Evolutionary conservation across 2,113 vertebrate genomes (phyloP).

Genomic region (Oncorhynchus mykiss): DNA sequence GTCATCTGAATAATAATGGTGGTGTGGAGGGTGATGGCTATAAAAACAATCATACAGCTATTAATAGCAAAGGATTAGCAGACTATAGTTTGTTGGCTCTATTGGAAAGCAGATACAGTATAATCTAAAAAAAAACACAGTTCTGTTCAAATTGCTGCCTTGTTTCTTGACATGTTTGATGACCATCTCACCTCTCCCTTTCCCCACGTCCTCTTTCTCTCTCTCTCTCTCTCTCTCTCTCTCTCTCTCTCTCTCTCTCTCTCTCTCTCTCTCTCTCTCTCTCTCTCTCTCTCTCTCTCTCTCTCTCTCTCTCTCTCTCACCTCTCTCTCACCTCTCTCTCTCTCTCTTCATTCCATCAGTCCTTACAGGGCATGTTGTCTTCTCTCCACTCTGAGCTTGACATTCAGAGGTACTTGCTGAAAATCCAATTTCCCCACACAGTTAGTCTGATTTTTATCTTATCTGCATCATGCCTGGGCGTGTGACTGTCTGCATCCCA

Average conservation of each 20-base stretch:
- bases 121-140: neutral
- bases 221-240: neutral
- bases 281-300: conserved; percentile 6
- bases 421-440: conserved; percentile 90
- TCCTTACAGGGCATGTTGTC: conserved; percentile 90
- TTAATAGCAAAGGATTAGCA: neutral
- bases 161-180: conserved; percentile 51
- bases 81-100: neutral
- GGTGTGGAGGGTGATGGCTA: neutral
- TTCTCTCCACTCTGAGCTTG: conserved; percentile 94
- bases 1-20: neutral
- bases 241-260: neutral
- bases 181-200: conserved; percentile 23
- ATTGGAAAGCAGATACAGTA: neutral
- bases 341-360: conserved; percentile 62
- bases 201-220: neutral
- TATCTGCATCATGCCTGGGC: conserved; percentile 50
- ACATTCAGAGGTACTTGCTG: conserved; percentile 99
- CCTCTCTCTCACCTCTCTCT: conserved; percentile 24
- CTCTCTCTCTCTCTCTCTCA: neutral
- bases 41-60: neutral
- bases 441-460: conserved; percentile 86
- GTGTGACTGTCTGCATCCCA: conserved; percentile 27
- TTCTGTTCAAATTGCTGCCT: conserved; percentile 24
- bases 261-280: neutral